Conservation (phyloP, 2,113 vertebrate species). For the Progne subis region DNA sequence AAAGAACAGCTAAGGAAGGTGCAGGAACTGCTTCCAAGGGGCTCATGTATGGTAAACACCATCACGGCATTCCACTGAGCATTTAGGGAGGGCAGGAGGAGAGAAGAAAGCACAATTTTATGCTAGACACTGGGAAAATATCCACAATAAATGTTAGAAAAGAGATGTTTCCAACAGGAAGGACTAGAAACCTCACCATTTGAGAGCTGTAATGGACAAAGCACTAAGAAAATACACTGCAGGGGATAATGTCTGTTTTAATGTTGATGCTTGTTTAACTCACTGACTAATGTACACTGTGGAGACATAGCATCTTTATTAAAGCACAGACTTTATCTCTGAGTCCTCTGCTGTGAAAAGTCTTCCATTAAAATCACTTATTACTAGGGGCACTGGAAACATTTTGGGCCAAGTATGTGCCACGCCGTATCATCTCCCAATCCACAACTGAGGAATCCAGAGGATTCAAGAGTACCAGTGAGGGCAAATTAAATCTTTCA, state of each 20-base stretch:
- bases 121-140: not conserved
- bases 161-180: not conserved
- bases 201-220: slow-evolving; percentile 40
- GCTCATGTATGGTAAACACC: not conserved
- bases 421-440: not conserved
- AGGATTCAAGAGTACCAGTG: not conserved
- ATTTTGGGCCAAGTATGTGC: not conserved
- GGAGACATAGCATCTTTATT: slow-evolving; percentile 24
- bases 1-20: slow-evolving; percentile 18
- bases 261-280: slow-evolving; percentile 60
- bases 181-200: slow-evolving; percentile 12
- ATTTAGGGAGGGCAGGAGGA: not conserved
- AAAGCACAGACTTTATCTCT: not conserved
- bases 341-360: not conserved
- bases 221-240: slow-evolving; percentile 56
- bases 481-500: not conserved
- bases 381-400: not conserved
- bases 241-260: slow-evolving; percentile 53
- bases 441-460: not conserved
- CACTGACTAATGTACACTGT: slow-evolving; percentile 38
- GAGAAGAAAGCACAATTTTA: slow-evolving; percentile 3
- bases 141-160: not conserved
- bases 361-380: not conserved
- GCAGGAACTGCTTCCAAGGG: not conserved
- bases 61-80: not conserved